Percentiles rank a stretch among this genome's conserved stretches.
Conservation (phyloP, 2,113 vertebrate genomes). For the Tyrannus savana region DNA sequence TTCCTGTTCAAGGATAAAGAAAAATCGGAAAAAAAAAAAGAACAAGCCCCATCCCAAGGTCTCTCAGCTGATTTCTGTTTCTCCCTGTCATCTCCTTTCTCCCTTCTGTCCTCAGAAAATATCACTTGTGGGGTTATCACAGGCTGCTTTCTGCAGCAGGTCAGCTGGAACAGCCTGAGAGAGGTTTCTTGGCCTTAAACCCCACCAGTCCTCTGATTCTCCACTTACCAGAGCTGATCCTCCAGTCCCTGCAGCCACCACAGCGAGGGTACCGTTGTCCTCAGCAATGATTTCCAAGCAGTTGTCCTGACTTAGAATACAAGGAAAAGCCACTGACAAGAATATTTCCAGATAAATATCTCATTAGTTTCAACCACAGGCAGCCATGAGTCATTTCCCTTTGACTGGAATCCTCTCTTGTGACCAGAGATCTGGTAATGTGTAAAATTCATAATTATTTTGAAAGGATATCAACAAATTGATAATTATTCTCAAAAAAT, state of each 20-base stretch:
- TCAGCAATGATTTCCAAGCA: neutral
- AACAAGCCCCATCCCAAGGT: neutral
- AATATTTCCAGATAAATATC: slow-evolving; percentile 21
- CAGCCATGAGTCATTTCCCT: slow-evolving; percentile 50
- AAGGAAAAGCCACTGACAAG: neutral
- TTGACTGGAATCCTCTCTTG: slow-evolving; percentile 1
- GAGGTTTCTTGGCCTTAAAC: neutral
- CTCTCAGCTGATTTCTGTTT: neutral
- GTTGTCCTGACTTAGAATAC: neutral
- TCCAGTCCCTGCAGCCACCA: neutral
- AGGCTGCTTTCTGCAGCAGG: neutral
- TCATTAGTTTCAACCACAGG: slow-evolving; percentile 44
- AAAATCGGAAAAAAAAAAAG: neutral
- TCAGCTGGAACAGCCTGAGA: neutral
- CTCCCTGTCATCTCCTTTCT: neutral
- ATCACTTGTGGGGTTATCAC: accelerated
- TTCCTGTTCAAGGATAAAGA: neutral
- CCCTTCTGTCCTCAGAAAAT: neutral
- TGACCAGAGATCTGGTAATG: slow-evolving; percentile 21
- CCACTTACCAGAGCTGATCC: neutral
- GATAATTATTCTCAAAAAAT: neutral
- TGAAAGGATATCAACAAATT: neutral
- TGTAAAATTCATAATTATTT: neutral
- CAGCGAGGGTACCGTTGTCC: neutral
- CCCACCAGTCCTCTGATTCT: neutral